A percentile compares a stretch with the other conserved stretches of the same genome.
phyloP scores from a whole-genome alignment of 2,113 vertebrate species.

The Thymallus thymallus region DNA sequence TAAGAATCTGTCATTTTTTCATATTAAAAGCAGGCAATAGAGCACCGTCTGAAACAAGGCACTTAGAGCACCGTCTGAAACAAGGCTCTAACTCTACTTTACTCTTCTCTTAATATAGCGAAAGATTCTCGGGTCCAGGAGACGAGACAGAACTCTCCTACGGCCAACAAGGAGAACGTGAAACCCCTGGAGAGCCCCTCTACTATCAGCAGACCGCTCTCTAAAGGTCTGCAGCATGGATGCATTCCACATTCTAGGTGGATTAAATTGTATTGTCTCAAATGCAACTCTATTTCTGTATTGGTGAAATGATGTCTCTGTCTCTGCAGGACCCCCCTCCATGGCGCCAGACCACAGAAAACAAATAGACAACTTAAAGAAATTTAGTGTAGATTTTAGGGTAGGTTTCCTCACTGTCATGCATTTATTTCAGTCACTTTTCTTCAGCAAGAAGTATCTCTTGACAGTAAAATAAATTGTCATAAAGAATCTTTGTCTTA shows the following conservation, averaged over 20 bases:
- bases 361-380: conserved; percentile 98
- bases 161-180: conserved; percentile 88
- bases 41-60: too few species aligned
- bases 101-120: conserved; percentile 77
- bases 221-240: conserved; percentile 79
- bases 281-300: background rate
- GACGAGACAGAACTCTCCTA: conserved; percentile 87
- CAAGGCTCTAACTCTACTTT: too few species aligned
- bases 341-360: conserved; percentile 94
- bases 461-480: background rate
- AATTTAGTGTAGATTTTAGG: conserved; percentile 98
- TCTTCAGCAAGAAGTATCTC: background rate
- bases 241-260: too few species aligned
- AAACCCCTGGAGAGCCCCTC: conserved; percentile 87
- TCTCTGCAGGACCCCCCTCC: conserved; percentile 81
- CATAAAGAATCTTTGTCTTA: background rate
- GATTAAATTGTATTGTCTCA: too few species aligned
- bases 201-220: conserved; percentile 84
- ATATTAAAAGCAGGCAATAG: too few species aligned
- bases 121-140: conserved; percentile 94
- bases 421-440: background rate
- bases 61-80: too few species aligned
- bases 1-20: too few species aligned
- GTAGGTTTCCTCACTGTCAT: conserved; percentile 56
- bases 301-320: conserved; percentile 2